These are phyloP conservation scores for Sebastes matsubarae DNA, from an alignment of 2,797 vertebrate genomes.

Conservation along the genomic window DNA sequence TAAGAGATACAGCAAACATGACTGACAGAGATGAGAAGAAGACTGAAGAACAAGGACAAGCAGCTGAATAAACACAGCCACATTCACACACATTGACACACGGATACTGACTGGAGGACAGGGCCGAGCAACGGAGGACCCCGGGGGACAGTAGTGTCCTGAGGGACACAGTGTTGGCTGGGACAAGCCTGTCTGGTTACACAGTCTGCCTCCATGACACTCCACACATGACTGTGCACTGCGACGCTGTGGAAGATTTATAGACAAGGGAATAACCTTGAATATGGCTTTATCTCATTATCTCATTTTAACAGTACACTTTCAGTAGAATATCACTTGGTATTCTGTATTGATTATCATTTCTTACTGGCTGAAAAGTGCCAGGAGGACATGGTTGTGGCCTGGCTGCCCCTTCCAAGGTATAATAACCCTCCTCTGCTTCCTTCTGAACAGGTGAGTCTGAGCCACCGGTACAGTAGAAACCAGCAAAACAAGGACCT, in stretches of 20 bases:
- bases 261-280: slow-evolving; percentile 15
- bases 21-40: not conserved
- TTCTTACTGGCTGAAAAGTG: slow-evolving; percentile 87
- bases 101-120: slow-evolving; percentile 86
- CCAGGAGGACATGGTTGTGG: slow-evolving; percentile 84
- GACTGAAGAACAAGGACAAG: not conserved
- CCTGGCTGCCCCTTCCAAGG: slow-evolving; percentile 80
- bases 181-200: slow-evolving; percentile 84
- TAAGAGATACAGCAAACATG: not conserved
- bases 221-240: slow-evolving; percentile 81
- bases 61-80: not conserved
- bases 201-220: slow-evolving; percentile 87
- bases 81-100: not conserved
- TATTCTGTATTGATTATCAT: not conserved
- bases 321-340: not conserved
- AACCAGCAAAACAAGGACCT: slow-evolving; percentile 86
- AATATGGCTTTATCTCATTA: slow-evolving; percentile 5
- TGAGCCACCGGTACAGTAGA: slow-evolving; percentile 87
- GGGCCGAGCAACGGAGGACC: slow-evolving; percentile 74
- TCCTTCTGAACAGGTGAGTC: slow-evolving; percentile 82
- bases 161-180: slow-evolving; percentile 81
- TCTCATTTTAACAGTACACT: slow-evolving; percentile 2
- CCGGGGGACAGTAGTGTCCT: slow-evolving; percentile 88
- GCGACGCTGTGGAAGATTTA: slow-evolving; percentile 72
- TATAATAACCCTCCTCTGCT: slow-evolving; percentile 83